Evolutionary conservation across 1,140 invertebrate genomes (phyloP), one percentile per base, ranked within the genome.

Genomic region (Lordiphosa mommai): DNA sequence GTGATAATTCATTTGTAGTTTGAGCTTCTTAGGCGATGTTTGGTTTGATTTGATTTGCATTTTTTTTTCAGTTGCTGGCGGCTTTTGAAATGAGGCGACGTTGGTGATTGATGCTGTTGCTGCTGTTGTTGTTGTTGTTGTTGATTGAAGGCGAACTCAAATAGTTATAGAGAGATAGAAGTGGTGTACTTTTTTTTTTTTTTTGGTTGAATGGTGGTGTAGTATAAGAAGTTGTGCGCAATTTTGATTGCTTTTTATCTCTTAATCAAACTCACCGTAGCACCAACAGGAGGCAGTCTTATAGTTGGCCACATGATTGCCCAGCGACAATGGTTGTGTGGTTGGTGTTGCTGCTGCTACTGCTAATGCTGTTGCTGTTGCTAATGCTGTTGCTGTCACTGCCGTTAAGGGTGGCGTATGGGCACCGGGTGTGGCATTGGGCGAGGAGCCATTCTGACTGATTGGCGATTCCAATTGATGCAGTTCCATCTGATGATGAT

Each of bases 271-370:
- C 86, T 88, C 86, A 88, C 86, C 86, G 80, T 84, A 88, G 82
- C 86, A 88, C 86, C 86, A 88, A 80, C 86, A 88, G 73, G 86
- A 86, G 65, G 84, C 74, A 63, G 63, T 76, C 66, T 82, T 80
- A 82, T 58, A 88, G 58, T 68, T 53, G 55, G 56, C 29, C 53
- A 58, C 47, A 56, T 43, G 52, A 8, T 43, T 53, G 58, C 53
- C 38, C 40, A 61, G 52, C 51, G 37, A 33, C 36, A 53, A 20
- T 41, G 38, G 60, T 40, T 72, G 70, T 38, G 46, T 32, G 41
- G 58, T 20, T 59, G 61, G 38, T 48, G 40, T 13, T 65, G 55
- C 34, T 23, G 63, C 9, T 47, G 61, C 46, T 34, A 27, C 29
- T 51, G 68, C 27, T 33, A 53, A 10, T 52, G 51, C 13, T 46